phyloP scores from a whole-genome alignment of 2,113 vertebrate species.

The Cathartes aura region DNA sequence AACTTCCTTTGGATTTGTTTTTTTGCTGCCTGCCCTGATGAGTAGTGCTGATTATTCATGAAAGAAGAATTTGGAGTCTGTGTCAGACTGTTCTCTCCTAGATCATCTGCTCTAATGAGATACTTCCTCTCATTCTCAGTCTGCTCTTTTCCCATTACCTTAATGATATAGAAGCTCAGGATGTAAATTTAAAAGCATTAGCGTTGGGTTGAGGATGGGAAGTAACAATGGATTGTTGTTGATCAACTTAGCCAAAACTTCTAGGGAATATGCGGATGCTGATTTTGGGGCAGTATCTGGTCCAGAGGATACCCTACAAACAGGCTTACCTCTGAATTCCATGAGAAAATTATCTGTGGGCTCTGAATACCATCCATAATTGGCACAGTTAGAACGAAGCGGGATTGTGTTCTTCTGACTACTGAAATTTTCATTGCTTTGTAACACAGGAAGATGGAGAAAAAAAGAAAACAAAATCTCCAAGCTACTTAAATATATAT shows the following conservation, averaged over 20 bases:
- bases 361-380: not conserved
- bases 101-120: slow-evolving; percentile 3
- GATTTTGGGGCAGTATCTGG: not conserved
- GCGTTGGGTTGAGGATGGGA: not conserved
- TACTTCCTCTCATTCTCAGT: not conserved
- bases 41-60: not conserved
- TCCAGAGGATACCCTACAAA: not conserved
- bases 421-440: not conserved
- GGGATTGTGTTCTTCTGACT: not conserved
- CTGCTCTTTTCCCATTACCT: not conserved
- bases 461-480: not conserved
- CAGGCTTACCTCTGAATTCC: not conserved
- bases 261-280: not conserved
- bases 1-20: not conserved
- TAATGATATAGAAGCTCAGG: not conserved
- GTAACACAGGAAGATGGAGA: not conserved
- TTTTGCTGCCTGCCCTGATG: not conserved
- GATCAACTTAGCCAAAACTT: not conserved
- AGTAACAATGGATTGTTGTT: not conserved
- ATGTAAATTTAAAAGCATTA: not conserved
- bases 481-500: not conserved
- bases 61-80: not conserved
- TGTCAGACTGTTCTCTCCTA: not conserved
- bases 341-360: not conserved
- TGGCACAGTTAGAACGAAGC: not conserved